Conservation (phyloP, 2,888 invertebrate genomes). For the Yponomeuta sedellus region DNA sequence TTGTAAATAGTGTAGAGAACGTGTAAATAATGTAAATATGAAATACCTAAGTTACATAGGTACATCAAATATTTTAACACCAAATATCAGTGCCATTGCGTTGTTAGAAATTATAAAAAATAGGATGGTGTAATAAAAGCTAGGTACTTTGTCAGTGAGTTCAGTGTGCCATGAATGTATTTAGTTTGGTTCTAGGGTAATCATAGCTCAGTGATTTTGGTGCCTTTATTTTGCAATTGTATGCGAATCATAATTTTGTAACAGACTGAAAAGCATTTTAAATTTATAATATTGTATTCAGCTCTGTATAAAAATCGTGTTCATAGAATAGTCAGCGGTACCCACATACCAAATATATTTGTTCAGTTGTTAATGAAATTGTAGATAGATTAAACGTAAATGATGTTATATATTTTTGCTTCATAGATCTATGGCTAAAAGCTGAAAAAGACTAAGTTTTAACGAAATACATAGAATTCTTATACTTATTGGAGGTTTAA, state of each 20-base stretch:
- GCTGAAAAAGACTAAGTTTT: conserved; percentile 9
- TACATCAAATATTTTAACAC: conserved; percentile 32
- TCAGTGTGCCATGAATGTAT: conserved; percentile 55
- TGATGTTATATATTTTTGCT: conserved; percentile 2
- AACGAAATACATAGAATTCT: background rate
- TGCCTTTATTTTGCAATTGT: background rate
- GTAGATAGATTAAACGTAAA: background rate
- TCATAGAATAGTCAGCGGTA: background rate
- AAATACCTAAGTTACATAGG: conserved; percentile 15
- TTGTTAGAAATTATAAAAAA: conserved; percentile 19
- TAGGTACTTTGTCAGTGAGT: conserved; percentile 43
- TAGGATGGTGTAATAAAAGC: background rate
- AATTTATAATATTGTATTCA: background rate
- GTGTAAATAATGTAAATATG: conserved; percentile 33
- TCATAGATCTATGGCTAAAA: conserved; percentile 2
- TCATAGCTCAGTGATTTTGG: background rate
- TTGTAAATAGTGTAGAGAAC: conserved; percentile 34
- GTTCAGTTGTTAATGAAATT: conserved; percentile 24
- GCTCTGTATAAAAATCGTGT: background rate
- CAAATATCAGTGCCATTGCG: conserved; percentile 63
- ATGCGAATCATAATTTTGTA: background rate
- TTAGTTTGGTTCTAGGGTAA: conserved; percentile 14
- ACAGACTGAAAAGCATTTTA: conserved; percentile 19
- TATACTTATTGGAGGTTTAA: conserved; percentile 5
- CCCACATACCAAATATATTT: background rate